These are phyloP conservation scores for Caenorhabditis sp. DNA, from an alignment of 2,888 invertebrate genomes.

Conservation along the genomic window DNA sequence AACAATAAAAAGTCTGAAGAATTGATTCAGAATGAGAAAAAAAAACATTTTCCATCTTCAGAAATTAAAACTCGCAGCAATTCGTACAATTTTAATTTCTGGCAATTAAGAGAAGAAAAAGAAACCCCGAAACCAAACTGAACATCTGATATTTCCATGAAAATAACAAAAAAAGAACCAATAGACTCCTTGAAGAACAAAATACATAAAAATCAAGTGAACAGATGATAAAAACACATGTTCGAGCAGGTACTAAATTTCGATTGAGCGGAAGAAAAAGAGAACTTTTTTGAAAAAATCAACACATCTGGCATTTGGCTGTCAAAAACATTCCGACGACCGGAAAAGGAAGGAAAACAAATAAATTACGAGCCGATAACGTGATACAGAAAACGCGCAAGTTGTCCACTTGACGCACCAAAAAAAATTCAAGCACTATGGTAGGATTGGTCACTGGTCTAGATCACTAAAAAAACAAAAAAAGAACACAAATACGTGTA, in stretches of 20 bases:
- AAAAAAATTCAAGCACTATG: background rate
- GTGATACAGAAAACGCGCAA: background rate
- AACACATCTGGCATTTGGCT: background rate
- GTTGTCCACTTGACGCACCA: background rate
- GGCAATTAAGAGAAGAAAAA: background rate
- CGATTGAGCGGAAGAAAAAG: no score
- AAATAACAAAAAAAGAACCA: background rate
- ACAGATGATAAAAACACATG: constrained; percentile 1
- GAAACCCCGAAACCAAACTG: background rate
- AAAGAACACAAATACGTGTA: background rate
- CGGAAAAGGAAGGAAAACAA: background rate
- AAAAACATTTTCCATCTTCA: background rate
- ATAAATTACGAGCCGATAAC: background rate
- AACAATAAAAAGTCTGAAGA: no score
- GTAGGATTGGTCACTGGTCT: background rate
- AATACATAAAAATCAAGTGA: constrained; percentile 1
- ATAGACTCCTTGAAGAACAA: background rate
- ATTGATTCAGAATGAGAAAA: no score
- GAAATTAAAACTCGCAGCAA: background rate
- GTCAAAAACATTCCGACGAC: background rate
- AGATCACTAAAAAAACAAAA: background rate
- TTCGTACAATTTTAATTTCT: background rate
- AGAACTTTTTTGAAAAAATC: background rate
- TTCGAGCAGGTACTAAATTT: background rate
- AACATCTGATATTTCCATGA: background rate